Base-by-base conservation (phyloP, 1,140 invertebrate genomes). In the Capitella teleta region DNA sequence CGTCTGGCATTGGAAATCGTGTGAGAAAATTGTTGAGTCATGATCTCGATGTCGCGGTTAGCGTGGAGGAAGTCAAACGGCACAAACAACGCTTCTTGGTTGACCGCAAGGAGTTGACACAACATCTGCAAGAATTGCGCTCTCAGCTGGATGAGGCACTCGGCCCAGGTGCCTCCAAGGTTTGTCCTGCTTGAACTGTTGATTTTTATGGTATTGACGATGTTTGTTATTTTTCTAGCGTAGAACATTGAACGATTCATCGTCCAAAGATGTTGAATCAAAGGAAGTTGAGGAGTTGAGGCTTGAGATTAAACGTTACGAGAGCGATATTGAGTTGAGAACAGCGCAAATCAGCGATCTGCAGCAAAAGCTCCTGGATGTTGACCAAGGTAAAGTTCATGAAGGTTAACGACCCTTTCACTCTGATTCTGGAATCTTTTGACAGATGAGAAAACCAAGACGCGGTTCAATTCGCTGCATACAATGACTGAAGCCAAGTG, bases 341-440 rank as follows among this genome's bases (percentile, higher is more conserved):
- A 86, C 82, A 62, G 78, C 79, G 0, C 85, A 90, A 73, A 89
- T 92, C 54, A 74, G 79, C 16, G 84, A 90, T 60, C 62, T 92
- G n/a, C 84, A 88, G 57, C 83, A 87, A 61, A 85, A 89, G 69
- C 79, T 90, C 30, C 63, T 84, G 12, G 80, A 85, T 57, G 80
- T 80, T 40, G 82, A 88, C 64, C 78, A 84, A 66, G 82, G 71
- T 78, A 68, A 50, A 47, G 6, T 28, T 10, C 19, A 24, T 38
- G 36, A 34, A 34, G 32, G 32, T 16, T 16, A 10, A 34, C 10
- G 16, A 34, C 10, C 32, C 10, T 12, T 34, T 34, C 32, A 12
- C 16, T 34, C 10, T 34, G 10, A 34, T 34, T 34, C 10, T 34
- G 32, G 32, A 34, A 16, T 12, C 0, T 10, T 34, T 34, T 47